Base-by-base conservation (phyloP, 2,797 vertebrate genomes). In the Hafferia zeledoni region DNA sequence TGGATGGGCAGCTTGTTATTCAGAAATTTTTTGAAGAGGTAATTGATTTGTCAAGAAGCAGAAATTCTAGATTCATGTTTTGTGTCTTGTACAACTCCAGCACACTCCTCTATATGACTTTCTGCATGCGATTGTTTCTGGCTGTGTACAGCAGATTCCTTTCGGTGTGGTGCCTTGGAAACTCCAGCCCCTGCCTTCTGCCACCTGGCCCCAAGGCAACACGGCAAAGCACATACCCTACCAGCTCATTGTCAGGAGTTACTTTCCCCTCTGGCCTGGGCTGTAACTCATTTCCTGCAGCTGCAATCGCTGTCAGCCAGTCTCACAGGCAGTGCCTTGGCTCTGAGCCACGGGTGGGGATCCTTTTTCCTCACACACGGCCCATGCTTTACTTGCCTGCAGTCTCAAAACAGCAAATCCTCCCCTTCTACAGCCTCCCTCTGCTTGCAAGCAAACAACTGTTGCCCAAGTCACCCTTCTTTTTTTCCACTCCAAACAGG, bases 261-360 rank as follows among this genome's bases (percentile, higher is more conserved):
- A 44, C 85, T 78, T 94, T 96, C 85, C 94, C 90, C 28, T 55
- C 70, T 83, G 88, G 86, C 77, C 88, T 59, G 85, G 85, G 80
- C 88, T 90, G 67, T 65, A 95, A 90, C 80, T 94, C 95, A 95
- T 95, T 96, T 96, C 95, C 96, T 95, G 95, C 96, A 96, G 96
- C 96, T 96, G 96, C 94, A 84, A 69, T 59, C 0, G 5, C 60
- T 83, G 95, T 93, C 90, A 85, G 94, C 70, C 75, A 53, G 77
- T 88, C 95, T 52, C 96, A 65, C 46, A 90, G 89, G 84, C 91
- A 87, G 70, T 0, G 1, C 63, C n/a, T 19, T 95, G 95, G 95
- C 96, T 55, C 28, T 0, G 23, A 67, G 95, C 95, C 95, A 94
- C 0, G 76, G 88, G 72, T 59, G 79, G 93, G 39, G 93, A 92